A percentile compares a stretch with the other conserved stretches of the same genome.
phyloP scores from a whole-genome alignment of 2,113 vertebrate species.

The Xenotilapia leptura region DNA sequence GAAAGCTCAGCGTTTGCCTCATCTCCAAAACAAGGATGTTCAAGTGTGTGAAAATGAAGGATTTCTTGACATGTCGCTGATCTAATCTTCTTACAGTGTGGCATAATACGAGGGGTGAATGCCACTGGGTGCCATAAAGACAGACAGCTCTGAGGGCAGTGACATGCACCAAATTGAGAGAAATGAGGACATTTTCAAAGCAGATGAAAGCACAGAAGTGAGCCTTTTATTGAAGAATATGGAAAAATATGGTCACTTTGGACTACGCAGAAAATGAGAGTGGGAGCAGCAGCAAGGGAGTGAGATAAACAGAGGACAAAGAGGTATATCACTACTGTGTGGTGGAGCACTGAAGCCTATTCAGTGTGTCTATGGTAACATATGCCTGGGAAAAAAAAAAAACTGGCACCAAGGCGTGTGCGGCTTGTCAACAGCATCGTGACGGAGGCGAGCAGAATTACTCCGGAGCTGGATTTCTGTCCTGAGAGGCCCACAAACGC shows the following conservation, averaged over 20 bases:
- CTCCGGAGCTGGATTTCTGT: background rate
- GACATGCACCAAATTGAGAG: background rate
- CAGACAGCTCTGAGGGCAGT: background rate
- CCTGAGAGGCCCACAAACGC: background rate
- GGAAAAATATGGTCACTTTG: background rate
- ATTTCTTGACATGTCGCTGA: background rate
- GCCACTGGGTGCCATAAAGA: background rate
- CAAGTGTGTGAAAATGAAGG: background rate
- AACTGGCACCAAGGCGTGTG: background rate
- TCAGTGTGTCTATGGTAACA: constrained; percentile 51
- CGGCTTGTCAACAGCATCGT: background rate
- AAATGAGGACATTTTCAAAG: background rate
- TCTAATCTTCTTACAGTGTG: background rate
- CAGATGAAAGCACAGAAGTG: background rate
- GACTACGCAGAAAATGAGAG: background rate
- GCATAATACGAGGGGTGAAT: background rate
- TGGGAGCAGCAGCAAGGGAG: background rate
- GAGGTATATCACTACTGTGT: background rate
- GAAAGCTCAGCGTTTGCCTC: background rate
- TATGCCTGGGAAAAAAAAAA: constrained; percentile 4
- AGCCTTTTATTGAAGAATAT: background rate
- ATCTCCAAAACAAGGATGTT: background rate
- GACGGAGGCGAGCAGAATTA: background rate
- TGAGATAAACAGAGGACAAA: constrained; percentile 25
- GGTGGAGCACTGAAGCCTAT: background rate